Evolutionary conservation across 2,113 vertebrate species (phyloP), one percentile per base, ranked within the genome.

Genomic region (Brachirus orientalis): DNA sequence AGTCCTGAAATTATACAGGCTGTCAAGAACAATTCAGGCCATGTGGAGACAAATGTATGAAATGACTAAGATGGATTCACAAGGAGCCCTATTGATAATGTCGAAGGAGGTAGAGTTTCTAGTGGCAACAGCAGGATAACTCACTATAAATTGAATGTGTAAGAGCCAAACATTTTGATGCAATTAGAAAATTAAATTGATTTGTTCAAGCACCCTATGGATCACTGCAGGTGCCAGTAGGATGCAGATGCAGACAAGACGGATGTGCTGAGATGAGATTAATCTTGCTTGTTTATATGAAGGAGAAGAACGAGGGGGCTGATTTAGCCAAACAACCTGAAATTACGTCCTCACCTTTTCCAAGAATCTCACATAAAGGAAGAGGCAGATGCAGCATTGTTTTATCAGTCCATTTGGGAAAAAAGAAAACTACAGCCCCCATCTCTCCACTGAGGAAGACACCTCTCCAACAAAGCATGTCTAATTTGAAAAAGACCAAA

Each of bases 401-500:
- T 81, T 75, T 46, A 80, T 69, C 59, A 60, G 48, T 60, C 22
- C 0, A 53, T 55, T 69, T 63, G 40, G 40, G 10, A 43, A 43
- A 12, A 28, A 79, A 68, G 65, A 81, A 66, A 86, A 75, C 71
- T 58, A 72, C 72, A 52, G 60, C 70, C 66, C 79, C 83, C 69
- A 72, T 79, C 48, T 67, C 52, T 69, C 43, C 43, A 67, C 75
- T 43, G 66, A 68, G 54, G 72, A 79, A 59, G 69, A 84, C 75
- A 54, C 77, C 88, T 65, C 78, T 68, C 69, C 83, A 82, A 82
- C 87, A 88, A 90, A 88, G 86, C 89, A 84, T 80, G 62, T 72
- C 86, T 90, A 93, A 93, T 90, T 89, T 69, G 77, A 90, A 86
- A 80, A 83, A 81, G 64, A 87, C 69, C 64, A 68, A 59, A 74